These are phyloP conservation scores for Etheostoma perlongum DNA, from an alignment of 2,797 vertebrate species.

Conservation along the genomic window DNA sequence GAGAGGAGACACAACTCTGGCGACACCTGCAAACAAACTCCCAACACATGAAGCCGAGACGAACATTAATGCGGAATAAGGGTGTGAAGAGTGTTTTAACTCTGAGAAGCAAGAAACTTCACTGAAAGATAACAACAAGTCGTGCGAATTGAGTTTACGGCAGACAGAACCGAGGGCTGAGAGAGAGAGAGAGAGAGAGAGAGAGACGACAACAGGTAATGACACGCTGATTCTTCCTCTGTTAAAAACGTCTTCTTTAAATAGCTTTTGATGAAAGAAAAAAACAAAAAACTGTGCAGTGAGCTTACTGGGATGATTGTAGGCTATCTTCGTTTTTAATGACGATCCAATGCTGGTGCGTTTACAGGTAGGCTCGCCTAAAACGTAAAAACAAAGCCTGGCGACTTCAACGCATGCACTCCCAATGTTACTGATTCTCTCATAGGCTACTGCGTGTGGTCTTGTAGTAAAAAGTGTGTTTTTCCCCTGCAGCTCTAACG, in stretches of 20 bases:
- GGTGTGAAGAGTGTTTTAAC: neutral
- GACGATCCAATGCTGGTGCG: neutral
- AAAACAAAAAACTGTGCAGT: fast-evolving
- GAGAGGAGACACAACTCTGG: conserved; percentile 19
- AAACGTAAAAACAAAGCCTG: conserved; percentile 12
- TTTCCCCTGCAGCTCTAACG: neutral
- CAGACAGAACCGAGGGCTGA: neutral
- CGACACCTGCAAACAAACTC: conserved; percentile 67
- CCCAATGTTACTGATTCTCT: neutral
- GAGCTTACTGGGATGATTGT: fast-evolving
- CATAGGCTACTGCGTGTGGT: neutral
- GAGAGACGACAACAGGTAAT: conserved; percentile 62
- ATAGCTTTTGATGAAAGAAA: neutral
- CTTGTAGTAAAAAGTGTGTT: neutral
- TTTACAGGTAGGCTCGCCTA: conserved; percentile 34
- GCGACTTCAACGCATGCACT: neutral
- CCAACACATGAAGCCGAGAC: neutral
- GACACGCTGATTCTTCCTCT: conserved; percentile 26
- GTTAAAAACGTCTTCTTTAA: neutral
- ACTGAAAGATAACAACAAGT: conserved; percentile 5
- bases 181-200: neutral
- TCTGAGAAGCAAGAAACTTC: neutral
- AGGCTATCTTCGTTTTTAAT: neutral
- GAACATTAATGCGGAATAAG: neutral
- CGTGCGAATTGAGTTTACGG: neutral